Evolutionary conservation across 2,888 invertebrate species (phyloP).

Genomic region (Drosophila borborema): DNA sequence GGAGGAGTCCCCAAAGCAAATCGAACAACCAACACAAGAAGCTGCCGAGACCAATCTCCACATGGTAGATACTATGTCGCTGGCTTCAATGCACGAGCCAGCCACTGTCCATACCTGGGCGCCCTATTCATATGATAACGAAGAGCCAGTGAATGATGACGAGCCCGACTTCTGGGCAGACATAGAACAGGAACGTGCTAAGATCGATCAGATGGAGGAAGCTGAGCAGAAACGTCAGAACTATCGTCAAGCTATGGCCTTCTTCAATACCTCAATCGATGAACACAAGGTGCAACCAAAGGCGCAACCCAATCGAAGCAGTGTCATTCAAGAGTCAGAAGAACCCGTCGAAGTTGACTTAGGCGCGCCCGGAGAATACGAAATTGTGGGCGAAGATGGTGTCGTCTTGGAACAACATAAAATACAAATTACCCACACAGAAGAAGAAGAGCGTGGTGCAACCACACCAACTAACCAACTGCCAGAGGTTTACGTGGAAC

Average conservation of each 20-base stretch:
- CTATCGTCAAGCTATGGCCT: slow-evolving; percentile 84
- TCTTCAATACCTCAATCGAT: slow-evolving; percentile 82
- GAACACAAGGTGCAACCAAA: slow-evolving; percentile 71
- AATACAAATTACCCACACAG: slow-evolving; percentile 13
- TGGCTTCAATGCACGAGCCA: slow-evolving; percentile 73
- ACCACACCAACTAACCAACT: slow-evolving; percentile 76
- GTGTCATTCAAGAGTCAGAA: slow-evolving; percentile 54
- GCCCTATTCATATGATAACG: slow-evolving; percentile 12
- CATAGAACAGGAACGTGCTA: slow-evolving; percentile 56
- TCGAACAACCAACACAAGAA: not conserved
- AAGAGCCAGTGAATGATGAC: slow-evolving; percentile 28
- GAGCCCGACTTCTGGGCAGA: slow-evolving; percentile 75
- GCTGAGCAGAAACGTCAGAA: slow-evolving; percentile 81
- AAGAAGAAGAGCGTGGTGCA: slow-evolving; percentile 53
- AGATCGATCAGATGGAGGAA: slow-evolving; percentile 64
- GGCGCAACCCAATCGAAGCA: slow-evolving; percentile 44
- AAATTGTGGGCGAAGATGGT: slow-evolving; percentile 56
- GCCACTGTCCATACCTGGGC: slow-evolving; percentile 64
- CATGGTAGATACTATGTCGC: slow-evolving; percentile 59
- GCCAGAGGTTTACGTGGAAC: slow-evolving; percentile 65
- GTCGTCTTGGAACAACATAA: slow-evolving; percentile 40
- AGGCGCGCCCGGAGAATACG: slow-evolving; percentile 59
- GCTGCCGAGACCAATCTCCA: slow-evolving; percentile 42
- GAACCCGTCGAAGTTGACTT: slow-evolving; percentile 37
- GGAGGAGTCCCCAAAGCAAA: slow-evolving; percentile 1